These are phyloP conservation scores for Ceratotherium simum DNA, from an alignment of 2,113 vertebrate species.

Conservation along the genomic window DNA sequence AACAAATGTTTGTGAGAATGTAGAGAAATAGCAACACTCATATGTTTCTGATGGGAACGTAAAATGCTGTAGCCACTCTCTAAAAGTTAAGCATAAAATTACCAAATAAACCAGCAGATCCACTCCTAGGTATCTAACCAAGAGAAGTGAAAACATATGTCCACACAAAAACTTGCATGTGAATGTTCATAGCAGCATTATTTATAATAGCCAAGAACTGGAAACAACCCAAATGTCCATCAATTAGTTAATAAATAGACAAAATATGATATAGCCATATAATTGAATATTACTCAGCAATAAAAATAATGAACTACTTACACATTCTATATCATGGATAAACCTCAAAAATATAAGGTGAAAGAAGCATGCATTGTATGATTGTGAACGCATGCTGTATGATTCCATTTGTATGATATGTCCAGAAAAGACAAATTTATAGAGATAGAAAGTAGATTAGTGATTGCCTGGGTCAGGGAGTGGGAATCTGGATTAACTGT, in stretches of 20 bases:
- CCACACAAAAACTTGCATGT: background rate
- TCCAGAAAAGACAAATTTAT: background rate
- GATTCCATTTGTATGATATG: background rate
- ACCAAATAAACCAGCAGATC: background rate
- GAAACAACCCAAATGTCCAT: background rate
- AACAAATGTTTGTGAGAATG: background rate
- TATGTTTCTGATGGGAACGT: background rate
- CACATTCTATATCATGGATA: background rate
- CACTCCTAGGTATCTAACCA: background rate
- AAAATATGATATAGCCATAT: background rate
- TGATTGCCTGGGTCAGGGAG: background rate
- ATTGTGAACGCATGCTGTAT: background rate
- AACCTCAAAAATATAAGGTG: background rate
- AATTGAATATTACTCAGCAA: background rate
- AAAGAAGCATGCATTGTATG: background rate
- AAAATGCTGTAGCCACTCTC: background rate
- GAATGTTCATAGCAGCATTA: background rate
- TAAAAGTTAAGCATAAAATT: conserved; percentile 36
- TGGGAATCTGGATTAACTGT: background rate
- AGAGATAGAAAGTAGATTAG: background rate
- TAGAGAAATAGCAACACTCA: background rate
- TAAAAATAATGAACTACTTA: background rate
- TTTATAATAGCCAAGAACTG: background rate
- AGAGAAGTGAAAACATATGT: background rate
- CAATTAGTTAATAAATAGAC: background rate